Conservation (phyloP, 2,888 invertebrate genomes). For the Euspilapteryx auroguttella region DNA sequence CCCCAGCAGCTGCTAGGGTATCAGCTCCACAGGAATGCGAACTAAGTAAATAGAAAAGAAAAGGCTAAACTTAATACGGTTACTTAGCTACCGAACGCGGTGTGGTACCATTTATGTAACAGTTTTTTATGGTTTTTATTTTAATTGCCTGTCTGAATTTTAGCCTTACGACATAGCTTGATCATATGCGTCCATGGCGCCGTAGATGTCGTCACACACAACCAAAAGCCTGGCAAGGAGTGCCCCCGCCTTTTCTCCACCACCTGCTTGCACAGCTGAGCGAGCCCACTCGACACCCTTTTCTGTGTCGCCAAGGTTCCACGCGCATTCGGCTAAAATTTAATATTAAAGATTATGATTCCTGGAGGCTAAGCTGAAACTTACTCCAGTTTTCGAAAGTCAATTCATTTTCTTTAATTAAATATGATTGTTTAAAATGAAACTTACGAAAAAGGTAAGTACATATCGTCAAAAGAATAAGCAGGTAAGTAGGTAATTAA, state of each 20-base stretch:
- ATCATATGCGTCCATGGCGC: slow-evolving; percentile 72
- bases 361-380: not conserved
- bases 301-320: slow-evolving; percentile 66
- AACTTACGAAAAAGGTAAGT: too few species aligned
- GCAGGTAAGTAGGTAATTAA: too few species aligned
- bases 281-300: slow-evolving; percentile 74
- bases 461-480: too few species aligned
- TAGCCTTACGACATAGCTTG: slow-evolving; percentile 74
- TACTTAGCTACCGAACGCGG: too few species aligned
- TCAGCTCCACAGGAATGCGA: slow-evolving; percentile 44
- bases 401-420: too few species aligned
- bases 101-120: too few species aligned
- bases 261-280: slow-evolving; percentile 71
- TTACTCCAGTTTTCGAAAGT: too few species aligned
- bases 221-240: slow-evolving; percentile 71
- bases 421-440: too few species aligned
- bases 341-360: not conserved
- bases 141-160: too few species aligned
- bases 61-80: too few species aligned
- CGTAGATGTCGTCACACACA: slow-evolving; percentile 65
- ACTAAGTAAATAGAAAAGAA: slow-evolving; percentile 11
- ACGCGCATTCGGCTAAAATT: slow-evolving; percentile 70
- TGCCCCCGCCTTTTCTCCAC: slow-evolving; percentile 73
- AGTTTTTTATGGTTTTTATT: too few species aligned
- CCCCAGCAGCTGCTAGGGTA: slow-evolving; percentile 51